A percentile compares a stretch with the other conserved stretches of the same genome.
Conservation (phyloP, 2,888 invertebrate genomes). For the Villa cingulata region DNA sequence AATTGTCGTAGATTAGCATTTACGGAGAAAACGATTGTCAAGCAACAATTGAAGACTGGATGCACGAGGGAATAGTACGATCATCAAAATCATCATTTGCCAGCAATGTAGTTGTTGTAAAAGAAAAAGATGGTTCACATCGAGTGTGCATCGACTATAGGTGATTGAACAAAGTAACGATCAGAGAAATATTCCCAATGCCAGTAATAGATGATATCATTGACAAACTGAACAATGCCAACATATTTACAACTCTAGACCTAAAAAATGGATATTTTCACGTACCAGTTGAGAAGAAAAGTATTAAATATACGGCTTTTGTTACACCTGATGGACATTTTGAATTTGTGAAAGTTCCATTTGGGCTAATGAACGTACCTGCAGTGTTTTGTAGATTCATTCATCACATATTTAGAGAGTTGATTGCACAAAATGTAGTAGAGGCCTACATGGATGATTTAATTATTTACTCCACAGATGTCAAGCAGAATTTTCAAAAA, state of each 20-base stretch:
- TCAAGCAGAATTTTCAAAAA: no score
- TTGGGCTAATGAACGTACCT: constrained; percentile 18
- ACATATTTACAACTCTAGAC: no score
- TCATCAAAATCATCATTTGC: constrained; percentile 21
- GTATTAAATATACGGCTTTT: constrained; percentile 14
- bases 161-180: constrained; percentile 19
- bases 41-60: constrained; percentile 19
- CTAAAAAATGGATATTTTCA: no score
- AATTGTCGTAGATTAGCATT: constrained; percentile 17
- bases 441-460: no score
- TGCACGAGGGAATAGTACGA: constrained; percentile 19
- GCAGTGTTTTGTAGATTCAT: neutral
- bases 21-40: constrained; percentile 16
- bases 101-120: constrained; percentile 13
- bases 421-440: neutral
- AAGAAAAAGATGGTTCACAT: neutral
- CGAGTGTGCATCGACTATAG: constrained; percentile 25
- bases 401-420: neutral
- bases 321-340: constrained; percentile 20
- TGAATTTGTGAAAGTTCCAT: constrained; percentile 19
- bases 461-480: no score
- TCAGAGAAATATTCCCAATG: constrained; percentile 19
- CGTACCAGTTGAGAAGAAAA: neutral
- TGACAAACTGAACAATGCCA: neutral
- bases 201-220: constrained; percentile 27